phyloP scores from a whole-genome alignment of 2,113 vertebrate species.

The Perccottus glenii region DNA sequence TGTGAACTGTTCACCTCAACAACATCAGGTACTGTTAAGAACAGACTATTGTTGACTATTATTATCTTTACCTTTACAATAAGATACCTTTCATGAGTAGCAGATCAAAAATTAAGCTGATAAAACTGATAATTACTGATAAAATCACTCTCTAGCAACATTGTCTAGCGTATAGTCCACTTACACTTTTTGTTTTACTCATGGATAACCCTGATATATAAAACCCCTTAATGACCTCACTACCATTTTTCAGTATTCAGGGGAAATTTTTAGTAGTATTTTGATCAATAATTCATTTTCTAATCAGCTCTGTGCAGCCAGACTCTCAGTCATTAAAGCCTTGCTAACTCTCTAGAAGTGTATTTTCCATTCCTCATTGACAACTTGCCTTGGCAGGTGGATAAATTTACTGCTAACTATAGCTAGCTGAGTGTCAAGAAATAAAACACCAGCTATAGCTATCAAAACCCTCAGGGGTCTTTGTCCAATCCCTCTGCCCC shows the following conservation, averaged over 20 bases:
- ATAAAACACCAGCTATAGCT: constrained; percentile 65
- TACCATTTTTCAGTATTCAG: constrained; percentile 66
- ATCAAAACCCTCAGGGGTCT: constrained; percentile 44
- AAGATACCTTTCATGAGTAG: no score
- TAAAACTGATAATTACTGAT: background rate
- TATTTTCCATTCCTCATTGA: constrained; percentile 61
- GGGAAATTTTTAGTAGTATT: constrained; percentile 71
- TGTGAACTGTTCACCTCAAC: no score
- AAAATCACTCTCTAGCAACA: background rate
- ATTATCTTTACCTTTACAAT: no score
- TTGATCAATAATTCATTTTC: constrained; percentile 79
- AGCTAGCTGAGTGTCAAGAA: constrained; percentile 67
- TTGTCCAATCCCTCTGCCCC: constrained; percentile 5
- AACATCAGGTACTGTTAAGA: no score
- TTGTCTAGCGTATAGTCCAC: background rate
- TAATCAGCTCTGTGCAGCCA: constrained; percentile 65
- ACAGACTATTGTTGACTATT: no score
- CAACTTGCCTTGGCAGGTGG: constrained; percentile 54
- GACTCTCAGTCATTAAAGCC: constrained; percentile 61
- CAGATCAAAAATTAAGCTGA: no score
- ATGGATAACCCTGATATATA: constrained; percentile 49
- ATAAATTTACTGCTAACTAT: constrained; percentile 76
- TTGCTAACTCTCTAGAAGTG: constrained; percentile 55
- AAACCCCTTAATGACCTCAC: constrained; percentile 62
- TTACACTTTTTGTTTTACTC: background rate